Base-by-base conservation (phyloP, 2,797 vertebrate genomes). In the Enteromius afrohamiltoni region DNA sequence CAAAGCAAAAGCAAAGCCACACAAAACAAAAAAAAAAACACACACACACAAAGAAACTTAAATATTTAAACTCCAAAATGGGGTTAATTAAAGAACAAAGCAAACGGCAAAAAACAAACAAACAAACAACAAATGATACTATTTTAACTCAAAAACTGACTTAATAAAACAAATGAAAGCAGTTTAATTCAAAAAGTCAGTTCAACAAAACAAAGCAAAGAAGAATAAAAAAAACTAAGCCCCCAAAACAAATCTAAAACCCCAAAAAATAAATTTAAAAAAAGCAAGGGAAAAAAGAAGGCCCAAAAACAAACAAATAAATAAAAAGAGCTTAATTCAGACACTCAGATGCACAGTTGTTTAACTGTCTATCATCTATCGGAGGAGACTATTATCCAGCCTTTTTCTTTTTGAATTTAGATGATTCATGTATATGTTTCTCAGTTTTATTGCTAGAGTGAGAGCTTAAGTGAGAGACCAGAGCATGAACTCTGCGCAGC, bases 401-500 rank as follows among this genome's bases (percentile, higher is more conserved):
- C n/a, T 34, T 47, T 82, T 79, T 75, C 65, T 83, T 73, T 85
- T 86, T 81, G 77, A 87, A 78, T 86, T 84, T 62, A 37, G 85
- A 87, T 88, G 86, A 89, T 88, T 87, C 82, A 85, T 80, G 82
- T 71, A 74, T 84, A 88, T 87, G 82, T 87, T 85, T 70, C 69
- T 82, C 60, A 70, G 76, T 78, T 89, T 89, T 88, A 90, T 88
- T 70, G 87, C 85, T 80, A 34, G 78, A 84, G 86, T 83, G 84
- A 89, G 84, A 90, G 84, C 87, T 87, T 81, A 82, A 88, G 84
- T 84, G 76, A 58, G 53, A 87, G 89, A 88, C 87, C 71, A 85
- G 82, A 80, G 83, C 88, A 71, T 93, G 93, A 94, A 94, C 93
- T 91, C 90, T 86, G 83, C 83, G 51, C 87, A 89, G 90, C 91